Evolutionary conservation across 2,797 vertebrate species (phyloP), one percentile per base, ranked within the genome.

Genomic region (Buceros bicornis): DNA sequence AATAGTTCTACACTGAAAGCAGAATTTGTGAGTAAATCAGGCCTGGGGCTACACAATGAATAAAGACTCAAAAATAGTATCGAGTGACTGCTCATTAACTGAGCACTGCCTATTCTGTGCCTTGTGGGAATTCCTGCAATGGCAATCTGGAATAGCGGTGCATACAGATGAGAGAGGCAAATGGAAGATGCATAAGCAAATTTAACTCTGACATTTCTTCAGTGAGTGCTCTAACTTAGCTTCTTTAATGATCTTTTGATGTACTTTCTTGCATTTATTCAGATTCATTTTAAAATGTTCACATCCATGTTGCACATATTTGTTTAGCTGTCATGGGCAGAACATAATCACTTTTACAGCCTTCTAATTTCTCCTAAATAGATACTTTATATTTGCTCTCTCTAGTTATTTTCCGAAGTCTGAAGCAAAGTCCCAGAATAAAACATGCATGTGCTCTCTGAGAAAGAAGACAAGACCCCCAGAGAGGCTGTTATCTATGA

Each of bases 51-150:
- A 89, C 71, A 61, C 60, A 67, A 71, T 94, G 86, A 92, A 87
- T 90, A 87, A 89, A 64, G 87, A 47, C 78, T 82, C 79, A 84
- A 87, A 87, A 95, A 92, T 22, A 94, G 82, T 64, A 85, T 62
- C 1, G 24, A 90, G 87, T 82, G 94, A 89, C 89, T 94, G 78
- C 95, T 96, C 84, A 69, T 96, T 96, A 96, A 93, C 84, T 70
- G 89, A 93, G 92, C 64, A 6, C 48, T 82, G 90, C 87, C 74
- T 89, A 16, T 51, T 31, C 73, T n/a, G 58, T 85, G 86, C 83
- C 92, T 87, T 53, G 89, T 80, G 95, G 87, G 89, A 94, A 92
- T 82, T 70, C 67, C 90, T 80, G 87, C 71, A 90, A 16, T 19
- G 56, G 53, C 5, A 43, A 35, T 47, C 60, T 48, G 48, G 78